These are phyloP conservation scores for Xiphias gladius DNA, from an alignment of 2,113 vertebrate genomes.

Conservation along the genomic window DNA sequence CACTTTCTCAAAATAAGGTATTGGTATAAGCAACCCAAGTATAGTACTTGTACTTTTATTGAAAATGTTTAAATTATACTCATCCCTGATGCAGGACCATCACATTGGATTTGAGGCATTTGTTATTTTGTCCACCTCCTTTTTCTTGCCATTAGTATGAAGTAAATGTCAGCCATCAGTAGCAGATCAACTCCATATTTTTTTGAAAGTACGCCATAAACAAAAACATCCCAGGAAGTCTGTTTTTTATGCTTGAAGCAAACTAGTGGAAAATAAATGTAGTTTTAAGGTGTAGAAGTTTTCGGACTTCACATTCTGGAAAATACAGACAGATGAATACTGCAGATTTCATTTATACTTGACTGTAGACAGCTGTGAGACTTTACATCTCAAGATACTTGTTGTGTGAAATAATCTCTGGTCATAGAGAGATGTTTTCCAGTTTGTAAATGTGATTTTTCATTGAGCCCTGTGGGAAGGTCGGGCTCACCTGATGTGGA, in stretches of 20 bases:
- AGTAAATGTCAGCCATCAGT: too few relatives aligned
- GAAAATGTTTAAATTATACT: too few relatives aligned
- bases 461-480: neutral
- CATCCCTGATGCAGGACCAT: too few relatives aligned
- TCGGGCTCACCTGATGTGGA: slow-evolving; percentile 5
- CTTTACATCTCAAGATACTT: neutral
- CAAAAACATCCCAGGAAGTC: neutral
- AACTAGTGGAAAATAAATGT: neutral
- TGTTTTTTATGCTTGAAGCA: neutral
- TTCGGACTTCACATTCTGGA: neutral
- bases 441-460: slow-evolving; percentile 15
- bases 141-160: too few relatives aligned
- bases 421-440: neutral
- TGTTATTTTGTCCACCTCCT: too few relatives aligned
- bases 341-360: neutral
- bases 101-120: too few relatives aligned
- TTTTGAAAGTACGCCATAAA: neutral
- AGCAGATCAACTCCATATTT: neutral
- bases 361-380: neutral
- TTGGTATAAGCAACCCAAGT: too few relatives aligned
- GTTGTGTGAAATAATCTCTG: neutral
- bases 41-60: too few relatives aligned
- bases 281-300: neutral
- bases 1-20: too few relatives aligned
- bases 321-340: neutral